phyloP scores from a whole-genome alignment of 2,113 vertebrate species.

The Agelaius phoeniceus region DNA sequence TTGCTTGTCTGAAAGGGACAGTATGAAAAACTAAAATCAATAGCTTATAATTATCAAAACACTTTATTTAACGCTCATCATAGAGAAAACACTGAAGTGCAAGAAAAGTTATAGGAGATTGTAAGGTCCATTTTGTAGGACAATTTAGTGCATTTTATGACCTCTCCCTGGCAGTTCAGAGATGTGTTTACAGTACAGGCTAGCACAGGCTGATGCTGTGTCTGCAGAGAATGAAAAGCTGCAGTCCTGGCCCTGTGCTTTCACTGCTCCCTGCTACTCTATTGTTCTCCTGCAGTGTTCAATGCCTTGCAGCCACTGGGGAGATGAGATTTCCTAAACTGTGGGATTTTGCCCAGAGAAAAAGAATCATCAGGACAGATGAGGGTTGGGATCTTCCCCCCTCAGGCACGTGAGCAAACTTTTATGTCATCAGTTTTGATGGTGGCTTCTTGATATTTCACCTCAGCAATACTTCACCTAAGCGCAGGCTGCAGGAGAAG shows the following conservation, averaged over 20 bases:
- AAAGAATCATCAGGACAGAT: neutral
- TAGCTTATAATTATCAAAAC: neutral
- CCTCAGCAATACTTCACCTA: neutral
- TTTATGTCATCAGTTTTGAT: fast-evolving
- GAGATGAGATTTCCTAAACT: neutral
- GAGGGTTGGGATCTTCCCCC: neutral
- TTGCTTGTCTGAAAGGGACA: neutral
- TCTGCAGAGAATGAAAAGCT: neutral
- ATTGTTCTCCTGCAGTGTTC: neutral
- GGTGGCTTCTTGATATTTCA: neutral
- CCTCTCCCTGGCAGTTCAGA: neutral
- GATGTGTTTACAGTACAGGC: neutral
- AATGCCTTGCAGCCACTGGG: neutral
- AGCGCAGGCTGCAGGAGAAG: neutral
- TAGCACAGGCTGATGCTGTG: neutral
- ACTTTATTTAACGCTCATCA: neutral
- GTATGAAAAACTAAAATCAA: neutral
- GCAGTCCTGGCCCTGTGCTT: neutral
- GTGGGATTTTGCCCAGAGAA: neutral
- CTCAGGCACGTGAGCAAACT: neutral
- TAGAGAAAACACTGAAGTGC: neutral
- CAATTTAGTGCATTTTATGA: neutral
- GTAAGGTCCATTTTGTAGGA: neutral
- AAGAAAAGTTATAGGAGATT: neutral
- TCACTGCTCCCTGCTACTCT: neutral